These are phyloP conservation scores for Vultur gryphus DNA, from an alignment of 2,797 vertebrate genomes.

Conservation along the genomic window DNA sequence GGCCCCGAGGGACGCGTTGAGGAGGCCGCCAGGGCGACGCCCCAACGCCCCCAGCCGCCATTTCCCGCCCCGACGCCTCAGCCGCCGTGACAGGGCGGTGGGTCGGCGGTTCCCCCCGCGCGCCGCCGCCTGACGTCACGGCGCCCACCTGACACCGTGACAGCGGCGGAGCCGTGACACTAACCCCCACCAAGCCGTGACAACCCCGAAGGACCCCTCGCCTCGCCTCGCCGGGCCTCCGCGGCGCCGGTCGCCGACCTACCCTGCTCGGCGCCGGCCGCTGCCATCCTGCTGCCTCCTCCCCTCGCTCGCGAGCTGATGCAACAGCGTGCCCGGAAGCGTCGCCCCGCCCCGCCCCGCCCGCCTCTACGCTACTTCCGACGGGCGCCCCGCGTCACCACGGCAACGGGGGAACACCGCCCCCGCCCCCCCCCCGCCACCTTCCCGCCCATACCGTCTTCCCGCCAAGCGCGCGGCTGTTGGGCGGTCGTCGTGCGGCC, in stretches of 20 bases:
- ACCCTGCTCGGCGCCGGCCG: conserved; percentile 78
- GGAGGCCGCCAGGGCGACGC: too few species aligned
- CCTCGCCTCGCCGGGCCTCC: background rate
- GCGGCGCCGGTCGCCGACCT: background rate
- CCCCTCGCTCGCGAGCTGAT: conserved; percentile 74
- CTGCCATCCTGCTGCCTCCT: conserved; percentile 74
- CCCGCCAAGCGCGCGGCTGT: background rate
- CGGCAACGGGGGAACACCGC: conserved; percentile 21
- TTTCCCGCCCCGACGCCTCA: background rate
- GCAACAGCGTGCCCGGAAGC: conserved; percentile 88
- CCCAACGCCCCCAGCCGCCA: background rate
- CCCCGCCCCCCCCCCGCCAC: background rate
- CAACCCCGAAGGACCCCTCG: background rate
- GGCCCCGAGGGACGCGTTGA: too few species aligned
- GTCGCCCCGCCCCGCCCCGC: conserved; percentile 15
- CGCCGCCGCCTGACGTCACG: background rate
- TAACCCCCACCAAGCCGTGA: background rate
- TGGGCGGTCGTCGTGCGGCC: too few species aligned
- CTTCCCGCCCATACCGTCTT: background rate
- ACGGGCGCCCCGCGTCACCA: conserved; percentile 35
- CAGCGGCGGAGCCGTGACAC: background rate
- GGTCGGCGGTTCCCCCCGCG: background rate
- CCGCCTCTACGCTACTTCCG: conserved; percentile 40
- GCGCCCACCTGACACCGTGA: background rate
- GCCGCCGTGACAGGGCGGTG: background rate